Base-by-base conservation (phyloP, 2,888 invertebrate genomes). In the Acheta domesticus region DNA sequence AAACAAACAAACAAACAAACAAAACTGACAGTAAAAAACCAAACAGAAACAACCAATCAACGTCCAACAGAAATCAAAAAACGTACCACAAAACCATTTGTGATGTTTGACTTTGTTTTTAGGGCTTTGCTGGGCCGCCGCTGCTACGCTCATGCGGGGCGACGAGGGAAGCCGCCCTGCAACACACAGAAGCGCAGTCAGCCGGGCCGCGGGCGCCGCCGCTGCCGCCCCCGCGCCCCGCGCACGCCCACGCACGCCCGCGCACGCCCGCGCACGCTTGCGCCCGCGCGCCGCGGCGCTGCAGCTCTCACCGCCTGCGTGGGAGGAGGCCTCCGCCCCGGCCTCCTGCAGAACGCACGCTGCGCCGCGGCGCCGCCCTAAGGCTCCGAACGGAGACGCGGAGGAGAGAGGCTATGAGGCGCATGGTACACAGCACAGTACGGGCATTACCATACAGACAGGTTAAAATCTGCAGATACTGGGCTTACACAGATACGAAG, bases 11-110 rank as follows among this genome's bases (percentile, higher is more conserved):
- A 62, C 62, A 62, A 36, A 36, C 36, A 36, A 36, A 36, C 36
- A 36, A 36, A 62, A 62, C 62, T 62, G 62, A 62, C 62, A 62
- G n/a, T 62, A 62, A 62, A 62, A 62, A 62, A 62, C 62, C 62
- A 62, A 62, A 62, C 62, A 62, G 62, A 62, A 62, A 62, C 62
- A 62, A 62, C 62, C 62, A 62, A 62, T 62, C 62, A 62, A 62
- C 62, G 62, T 62, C 62, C 62, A 62, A 62, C 62, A 62, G 62
- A 62, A 62, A 62, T 62, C 16, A 62, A 62, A 62, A 62, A 62
- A 62, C 62, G n/a, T 62, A 62, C 62, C 62, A 62, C 62, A 62
- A 62, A 62, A 62, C 62, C 62, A 62, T 62, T 62, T 62, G 62
- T 62, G 62, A 62, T 62, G 62, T 62, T 62, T 62, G 62, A 62